Conservation (phyloP, 2,113 vertebrate species). For the Podarcis muralis region DNA sequence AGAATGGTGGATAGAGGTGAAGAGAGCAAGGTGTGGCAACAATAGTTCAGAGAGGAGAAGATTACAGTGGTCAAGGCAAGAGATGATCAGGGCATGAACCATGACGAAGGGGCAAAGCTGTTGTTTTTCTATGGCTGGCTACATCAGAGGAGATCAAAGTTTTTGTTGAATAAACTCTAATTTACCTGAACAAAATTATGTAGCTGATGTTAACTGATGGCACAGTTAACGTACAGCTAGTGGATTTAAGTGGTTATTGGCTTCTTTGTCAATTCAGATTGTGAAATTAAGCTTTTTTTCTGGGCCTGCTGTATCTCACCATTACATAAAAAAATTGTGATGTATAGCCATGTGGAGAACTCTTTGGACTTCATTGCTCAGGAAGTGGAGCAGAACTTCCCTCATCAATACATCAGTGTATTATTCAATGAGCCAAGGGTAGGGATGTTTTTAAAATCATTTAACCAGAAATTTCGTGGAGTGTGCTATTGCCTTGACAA, state of each 20-base stretch:
- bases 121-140: conserved; percentile 24
- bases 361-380: conserved; percentile 14
- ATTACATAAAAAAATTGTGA: conserved; percentile 6
- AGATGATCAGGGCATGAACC: not conserved
- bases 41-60: not conserved
- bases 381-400: conserved; percentile 34
- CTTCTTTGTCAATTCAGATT: conserved; percentile 61
- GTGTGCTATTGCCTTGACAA: conserved; percentile 36
- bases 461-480: conserved; percentile 37
- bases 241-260: conserved; percentile 62
- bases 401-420: conserved; percentile 37
- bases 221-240: conserved; percentile 66
- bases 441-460: conserved; percentile 33
- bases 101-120: too few species aligned
- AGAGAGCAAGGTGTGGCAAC: not conserved
- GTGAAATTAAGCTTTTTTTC: conserved; percentile 49
- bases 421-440: conserved; percentile 32
- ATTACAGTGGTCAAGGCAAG: not conserved
- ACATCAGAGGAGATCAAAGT: conserved; percentile 35
- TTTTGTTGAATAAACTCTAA: conserved; percentile 41
- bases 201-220: conserved; percentile 64
- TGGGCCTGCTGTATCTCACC: conserved; percentile 33
- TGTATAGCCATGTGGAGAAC: conserved; percentile 5
- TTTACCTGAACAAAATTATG: conserved; percentile 47
- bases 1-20: not conserved